Conservation (phyloP, 2,113 vertebrate species). For the Caranx melampygus region DNA sequence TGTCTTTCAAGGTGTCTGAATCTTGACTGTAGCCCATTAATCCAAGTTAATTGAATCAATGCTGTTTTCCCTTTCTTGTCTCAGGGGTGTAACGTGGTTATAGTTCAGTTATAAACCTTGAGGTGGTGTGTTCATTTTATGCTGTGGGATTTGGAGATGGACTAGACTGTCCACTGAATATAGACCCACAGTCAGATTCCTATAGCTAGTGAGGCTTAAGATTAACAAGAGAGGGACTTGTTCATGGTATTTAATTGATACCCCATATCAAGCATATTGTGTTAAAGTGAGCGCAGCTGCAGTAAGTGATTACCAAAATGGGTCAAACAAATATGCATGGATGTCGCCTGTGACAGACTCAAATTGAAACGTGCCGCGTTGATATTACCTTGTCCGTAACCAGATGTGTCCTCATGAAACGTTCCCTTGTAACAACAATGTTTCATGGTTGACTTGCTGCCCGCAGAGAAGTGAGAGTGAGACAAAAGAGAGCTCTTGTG, state of each 20-base stretch:
- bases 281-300: slow-evolving; percentile 23
- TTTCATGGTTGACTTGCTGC: slow-evolving; percentile 29
- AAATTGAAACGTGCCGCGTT: slow-evolving; percentile 46
- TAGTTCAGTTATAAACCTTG: slow-evolving; percentile 61
- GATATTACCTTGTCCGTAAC: slow-evolving; percentile 48
- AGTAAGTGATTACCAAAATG: slow-evolving; percentile 32
- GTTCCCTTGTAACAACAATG: slow-evolving; percentile 37
- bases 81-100: slow-evolving; percentile 50
- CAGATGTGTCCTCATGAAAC: slow-evolving; percentile 60
- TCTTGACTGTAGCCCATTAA: slow-evolving; percentile 72
- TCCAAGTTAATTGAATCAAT: slow-evolving; percentile 78
- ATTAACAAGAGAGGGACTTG: slow-evolving; percentile 27
- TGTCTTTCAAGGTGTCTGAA: slow-evolving; percentile 66
- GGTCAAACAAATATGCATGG: slow-evolving; percentile 5
- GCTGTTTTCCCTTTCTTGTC: slow-evolving; percentile 39
- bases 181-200: slow-evolving; percentile 18
- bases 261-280: slow-evolving; percentile 8
- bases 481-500: slow-evolving; percentile 16
- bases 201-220: slow-evolving; percentile 1
- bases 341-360: slow-evolving; percentile 29
- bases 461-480: slow-evolving; percentile 17
- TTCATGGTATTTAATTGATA: slow-evolving; percentile 32
- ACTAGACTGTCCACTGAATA: slow-evolving; percentile 13
- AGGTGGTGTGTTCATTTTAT: slow-evolving; percentile 35
- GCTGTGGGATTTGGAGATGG: slow-evolving; percentile 35